These are phyloP conservation scores for Thera britannica DNA, from an alignment of 2,888 invertebrate genomes.

Conservation along the genomic window DNA sequence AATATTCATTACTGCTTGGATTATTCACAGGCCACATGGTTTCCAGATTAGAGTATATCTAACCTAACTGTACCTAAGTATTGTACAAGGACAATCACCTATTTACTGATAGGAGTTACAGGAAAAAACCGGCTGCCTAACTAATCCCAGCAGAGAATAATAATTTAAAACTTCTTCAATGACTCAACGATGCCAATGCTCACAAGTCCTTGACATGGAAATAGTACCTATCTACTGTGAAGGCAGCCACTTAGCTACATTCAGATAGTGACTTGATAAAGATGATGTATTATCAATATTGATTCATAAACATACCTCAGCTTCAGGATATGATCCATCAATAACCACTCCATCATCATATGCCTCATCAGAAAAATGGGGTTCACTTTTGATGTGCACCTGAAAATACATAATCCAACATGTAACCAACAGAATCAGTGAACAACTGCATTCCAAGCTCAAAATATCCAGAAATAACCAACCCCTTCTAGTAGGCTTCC, in stretches of 20 bases:
- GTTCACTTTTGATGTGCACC: constrained; percentile 85
- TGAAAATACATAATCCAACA: constrained; percentile 69
- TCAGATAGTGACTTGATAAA: constrained; percentile 38
- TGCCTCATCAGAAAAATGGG: constrained; percentile 76
- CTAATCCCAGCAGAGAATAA: constrained; percentile 31
- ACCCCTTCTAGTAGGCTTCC: constrained; percentile 83
- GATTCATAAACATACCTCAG: constrained; percentile 69
- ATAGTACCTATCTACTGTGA: constrained; percentile 26
- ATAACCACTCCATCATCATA: constrained; percentile 83
- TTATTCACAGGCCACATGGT: background rate
- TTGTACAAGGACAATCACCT: constrained; percentile 24
- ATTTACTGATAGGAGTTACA: constrained; percentile 35
- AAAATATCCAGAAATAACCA: constrained; percentile 65
- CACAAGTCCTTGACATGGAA: constrained; percentile 72
- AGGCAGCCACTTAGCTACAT: constrained; percentile 16
- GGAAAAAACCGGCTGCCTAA: constrained; percentile 30
- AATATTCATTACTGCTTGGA: background rate
- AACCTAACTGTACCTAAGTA: constrained; percentile 16
- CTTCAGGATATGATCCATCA: constrained; percentile 76
- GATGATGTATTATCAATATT: constrained; percentile 28
- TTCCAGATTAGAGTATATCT: background rate
- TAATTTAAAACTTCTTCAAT: constrained; percentile 41
- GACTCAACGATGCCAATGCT: constrained; percentile 50
- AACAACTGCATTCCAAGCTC: constrained; percentile 64
- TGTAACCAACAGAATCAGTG: constrained; percentile 54